Evolutionary conservation across 37 sponge, comb jelly and placozoan species (phyloP).

Genomic region (Theonella swinhoei): DNA sequence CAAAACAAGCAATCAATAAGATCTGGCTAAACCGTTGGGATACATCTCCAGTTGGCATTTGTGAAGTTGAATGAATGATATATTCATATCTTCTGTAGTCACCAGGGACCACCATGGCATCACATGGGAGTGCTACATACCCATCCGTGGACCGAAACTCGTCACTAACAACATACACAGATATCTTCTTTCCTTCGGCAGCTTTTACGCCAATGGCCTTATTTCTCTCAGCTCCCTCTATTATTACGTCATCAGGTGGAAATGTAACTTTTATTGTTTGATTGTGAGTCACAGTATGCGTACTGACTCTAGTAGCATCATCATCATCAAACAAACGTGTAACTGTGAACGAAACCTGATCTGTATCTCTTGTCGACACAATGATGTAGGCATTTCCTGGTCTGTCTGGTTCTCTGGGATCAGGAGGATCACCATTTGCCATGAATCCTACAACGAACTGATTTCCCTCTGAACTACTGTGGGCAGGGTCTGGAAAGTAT

Average conservation of each 20-base stretch:
- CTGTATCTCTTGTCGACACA: neutral
- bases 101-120: neutral
- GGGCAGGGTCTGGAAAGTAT: neutral
- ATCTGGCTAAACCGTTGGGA: neutral
- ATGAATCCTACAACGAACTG: neutral
- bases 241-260: neutral
- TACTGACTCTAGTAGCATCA: neutral
- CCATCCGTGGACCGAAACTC: neutral
- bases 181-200: neutral
- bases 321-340: neutral
- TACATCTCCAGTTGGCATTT: neutral
- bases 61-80: neutral
- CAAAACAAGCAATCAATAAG: neutral
- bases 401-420: neutral
- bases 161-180: neutral
- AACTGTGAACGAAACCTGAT: neutral
- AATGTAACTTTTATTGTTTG: neutral
- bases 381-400: neutral
- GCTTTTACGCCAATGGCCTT: neutral
- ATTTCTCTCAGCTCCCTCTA: neutral
- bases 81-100: neutral
- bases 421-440: neutral
- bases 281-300: neutral
- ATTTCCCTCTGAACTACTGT: neutral
- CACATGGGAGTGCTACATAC: neutral